Evolutionary conservation across 1,140 invertebrate species (phyloP).

Genomic region (Penaeus vannamei): DNA sequence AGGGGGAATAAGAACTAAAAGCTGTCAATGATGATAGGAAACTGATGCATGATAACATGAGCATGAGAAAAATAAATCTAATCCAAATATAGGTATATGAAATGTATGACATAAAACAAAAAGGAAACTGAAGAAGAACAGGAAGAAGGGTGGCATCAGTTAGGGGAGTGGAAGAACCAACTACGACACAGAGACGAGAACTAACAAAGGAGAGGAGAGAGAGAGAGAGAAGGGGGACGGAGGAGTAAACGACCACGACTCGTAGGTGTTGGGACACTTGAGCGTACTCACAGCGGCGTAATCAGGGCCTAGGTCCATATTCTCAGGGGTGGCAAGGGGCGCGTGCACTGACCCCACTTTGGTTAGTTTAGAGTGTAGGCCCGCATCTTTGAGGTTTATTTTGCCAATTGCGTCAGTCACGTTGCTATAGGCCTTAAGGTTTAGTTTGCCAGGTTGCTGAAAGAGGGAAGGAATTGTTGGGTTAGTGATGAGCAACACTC

Average conservation of each 20-base stretch:
- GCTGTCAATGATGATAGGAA: too few species aligned
- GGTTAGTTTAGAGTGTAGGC: slow-evolving; percentile 66
- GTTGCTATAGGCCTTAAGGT: slow-evolving; percentile 89
- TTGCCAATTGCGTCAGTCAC: slow-evolving; percentile 88
- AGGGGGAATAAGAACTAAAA: neutral
- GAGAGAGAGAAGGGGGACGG: neutral
- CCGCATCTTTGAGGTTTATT: slow-evolving; percentile 79
- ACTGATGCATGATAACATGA: too few species aligned
- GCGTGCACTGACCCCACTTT: slow-evolving; percentile 77
- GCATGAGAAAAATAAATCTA: too few species aligned
- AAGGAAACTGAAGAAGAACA: neutral
- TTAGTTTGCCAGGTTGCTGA: slow-evolving; percentile 89
- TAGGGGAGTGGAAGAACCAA: neutral
- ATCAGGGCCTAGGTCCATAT: slow-evolving; percentile 79
- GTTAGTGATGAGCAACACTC: slow-evolving; percentile 62
- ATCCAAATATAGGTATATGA: neutral
- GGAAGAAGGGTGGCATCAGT: neutral
- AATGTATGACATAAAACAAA: neutral
- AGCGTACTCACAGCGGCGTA: slow-evolving; percentile 68
- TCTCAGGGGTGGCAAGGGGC: slow-evolving; percentile 85
- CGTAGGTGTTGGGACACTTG: slow-evolving; percentile 30
- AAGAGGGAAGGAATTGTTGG: slow-evolving; percentile 69
- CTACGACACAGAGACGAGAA: neutral
- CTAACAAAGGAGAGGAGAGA: neutral
- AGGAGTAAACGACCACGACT: neutral